Evolutionary conservation across 2,113 vertebrate genomes (phyloP), one percentile per base, ranked within the genome.

Genomic region (Megaceryle maxima): DNA sequence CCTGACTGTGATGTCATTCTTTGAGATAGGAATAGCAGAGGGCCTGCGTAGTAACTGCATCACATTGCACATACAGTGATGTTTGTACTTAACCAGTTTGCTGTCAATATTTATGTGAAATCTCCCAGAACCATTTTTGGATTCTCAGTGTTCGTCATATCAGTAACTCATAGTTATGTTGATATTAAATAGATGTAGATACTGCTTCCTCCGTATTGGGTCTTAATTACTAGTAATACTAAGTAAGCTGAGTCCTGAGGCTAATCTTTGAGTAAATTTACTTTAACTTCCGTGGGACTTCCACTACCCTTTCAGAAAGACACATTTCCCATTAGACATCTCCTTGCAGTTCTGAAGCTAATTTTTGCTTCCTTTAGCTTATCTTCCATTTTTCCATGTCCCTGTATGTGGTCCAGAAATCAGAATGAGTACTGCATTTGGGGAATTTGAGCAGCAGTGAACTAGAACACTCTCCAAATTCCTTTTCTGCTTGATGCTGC

Each of bases 341-440:
- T 73, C 18, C 63, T 75, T 90, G 72, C 67, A 50, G 39, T 83
- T 75, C 63, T 83, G 67, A 93, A 90, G 59, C 11, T 80, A 35
- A 80, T 66, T 95, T 91, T 87, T 92, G 13, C 72, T 80, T 94
- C 85, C 63, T 94, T 93, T 63, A 76, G 44, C 63, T 92, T 82
- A 15, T 85, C 20, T 76, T 90, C 37, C 84, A 0, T 90, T 90
- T 88, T 86, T 50, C 28, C 35, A 33, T 28, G 18, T 76, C 81
- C 33, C 69, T 91, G 33, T 17, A n/a, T 83, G 78, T 66, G 57
- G 62, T 84, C 74, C 55, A 88, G 83, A 76, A 94, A 88, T 44
- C 48, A 41, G 44, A 90, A 69, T 70, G 59, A 59, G 28, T 51
- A 24, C 70, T 89, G 46, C 33, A 69, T 83, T 77, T 62, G 44